Conservation (phyloP, 35 echinoderm and acorn worm genomes). For the Apostichopus parvimensis region DNA sequence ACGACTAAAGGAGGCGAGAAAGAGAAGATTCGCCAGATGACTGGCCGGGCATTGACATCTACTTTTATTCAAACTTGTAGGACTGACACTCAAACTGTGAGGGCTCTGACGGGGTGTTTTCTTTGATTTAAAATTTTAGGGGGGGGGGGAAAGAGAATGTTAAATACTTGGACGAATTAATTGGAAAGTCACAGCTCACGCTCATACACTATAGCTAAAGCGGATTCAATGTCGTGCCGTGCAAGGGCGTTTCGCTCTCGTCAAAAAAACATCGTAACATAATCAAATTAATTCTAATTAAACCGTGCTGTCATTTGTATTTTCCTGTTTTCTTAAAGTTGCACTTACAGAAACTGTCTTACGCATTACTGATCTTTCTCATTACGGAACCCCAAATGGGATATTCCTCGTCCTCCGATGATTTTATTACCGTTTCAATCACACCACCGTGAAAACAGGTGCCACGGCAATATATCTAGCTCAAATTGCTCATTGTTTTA, state of each 20-base stretch:
- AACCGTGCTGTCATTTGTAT: background rate
- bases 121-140: no score
- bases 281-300: background rate
- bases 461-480: background rate
- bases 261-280: background rate
- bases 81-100: slow-evolving; percentile 21
- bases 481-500: background rate
- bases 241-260: background rate
- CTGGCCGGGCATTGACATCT: slow-evolving; percentile 51
- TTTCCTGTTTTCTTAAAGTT: background rate
- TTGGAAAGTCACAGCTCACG: slow-evolving; percentile 43
- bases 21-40: slow-evolving; percentile 16
- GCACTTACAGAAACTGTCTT: background rate
- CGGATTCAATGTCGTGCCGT: background rate
- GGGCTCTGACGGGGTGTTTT: slow-evolving; percentile 17
- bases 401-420: background rate
- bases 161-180: slow-evolving; percentile 12
- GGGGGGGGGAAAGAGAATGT: background rate
- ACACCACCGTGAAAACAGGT: background rate
- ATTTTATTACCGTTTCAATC: background rate
- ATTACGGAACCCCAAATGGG: background rate
- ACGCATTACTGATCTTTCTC: slow-evolving; percentile 6
- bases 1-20: slow-evolving; percentile 15
- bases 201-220: background rate
- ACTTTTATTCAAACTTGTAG: background rate